Conservation (phyloP, 2,113 vertebrate genomes). For the Pseudolaguvia tuberculata region DNA sequence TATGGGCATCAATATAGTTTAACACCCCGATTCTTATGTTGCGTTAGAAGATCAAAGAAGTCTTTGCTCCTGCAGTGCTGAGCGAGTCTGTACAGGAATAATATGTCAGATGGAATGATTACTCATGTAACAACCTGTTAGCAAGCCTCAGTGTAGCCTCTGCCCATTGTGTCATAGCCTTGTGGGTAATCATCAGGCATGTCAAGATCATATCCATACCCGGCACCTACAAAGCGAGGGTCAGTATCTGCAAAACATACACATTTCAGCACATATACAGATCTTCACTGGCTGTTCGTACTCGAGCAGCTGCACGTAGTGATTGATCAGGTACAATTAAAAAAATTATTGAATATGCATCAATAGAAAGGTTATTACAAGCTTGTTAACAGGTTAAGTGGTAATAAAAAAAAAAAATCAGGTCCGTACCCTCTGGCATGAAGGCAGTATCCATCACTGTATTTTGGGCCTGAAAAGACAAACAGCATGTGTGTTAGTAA, state of each 20-base stretch:
- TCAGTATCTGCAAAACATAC: slow-evolving; percentile 59
- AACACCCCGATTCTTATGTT: too few relatives aligned
- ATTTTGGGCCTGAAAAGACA: slow-evolving; percentile 58
- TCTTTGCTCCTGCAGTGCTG: neutral
- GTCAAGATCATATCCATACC: slow-evolving; percentile 48
- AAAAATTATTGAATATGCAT: slow-evolving; percentile 1
- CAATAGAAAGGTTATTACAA: neutral
- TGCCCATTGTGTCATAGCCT: slow-evolving; percentile 46
- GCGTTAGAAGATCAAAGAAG: too few relatives aligned
- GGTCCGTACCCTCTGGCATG: slow-evolving; percentile 53
- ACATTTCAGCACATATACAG: neutral
- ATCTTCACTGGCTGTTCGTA: neutral
- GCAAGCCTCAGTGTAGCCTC: slow-evolving; percentile 40
- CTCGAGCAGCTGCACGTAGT: too few relatives aligned
- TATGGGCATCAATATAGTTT: too few relatives aligned
- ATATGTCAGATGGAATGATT: neutral
- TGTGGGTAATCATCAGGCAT: slow-evolving; percentile 50
- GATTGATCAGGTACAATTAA: neutral
- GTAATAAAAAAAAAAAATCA: neutral
- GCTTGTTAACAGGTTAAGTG: slow-evolving; percentile 4
- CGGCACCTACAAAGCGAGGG: slow-evolving; percentile 25
- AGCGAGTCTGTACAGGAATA: slow-evolving; percentile 1
- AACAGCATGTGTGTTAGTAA: neutral
- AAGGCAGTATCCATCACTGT: slow-evolving; percentile 52
- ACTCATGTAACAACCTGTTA: slow-evolving; percentile 55